Evolutionary conservation across 2,888 invertebrate species (phyloP).

Genomic region (Bembecia ichneumoniformis): DNA sequence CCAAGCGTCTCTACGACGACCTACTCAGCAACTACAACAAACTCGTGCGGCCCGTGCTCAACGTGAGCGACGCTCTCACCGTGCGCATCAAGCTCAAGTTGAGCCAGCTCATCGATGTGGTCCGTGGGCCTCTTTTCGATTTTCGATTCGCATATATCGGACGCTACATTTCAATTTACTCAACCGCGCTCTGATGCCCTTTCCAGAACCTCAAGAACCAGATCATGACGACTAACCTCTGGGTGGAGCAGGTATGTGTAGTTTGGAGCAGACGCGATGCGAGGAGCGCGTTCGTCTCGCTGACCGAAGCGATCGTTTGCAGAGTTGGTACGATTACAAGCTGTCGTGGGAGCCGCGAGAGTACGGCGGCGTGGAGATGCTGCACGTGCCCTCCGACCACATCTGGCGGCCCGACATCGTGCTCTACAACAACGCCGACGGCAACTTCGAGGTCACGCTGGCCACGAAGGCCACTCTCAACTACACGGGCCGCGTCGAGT

Average conservation of each 20-base stretch:
- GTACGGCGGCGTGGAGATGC: slow-evolving; percentile 94
- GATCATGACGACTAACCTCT: slow-evolving; percentile 94
- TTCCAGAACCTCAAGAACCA: slow-evolving; percentile 93
- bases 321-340: slow-evolving; percentile 97
- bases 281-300: neutral
- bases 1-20: slow-evolving; percentile 95
- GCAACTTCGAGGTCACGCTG: slow-evolving; percentile 92
- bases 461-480: slow-evolving; percentile 92
- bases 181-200: neutral
- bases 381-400: slow-evolving; percentile 96
- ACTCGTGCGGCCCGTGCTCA: slow-evolving; percentile 95
- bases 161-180: neutral
- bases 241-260: slow-evolving; percentile 79
- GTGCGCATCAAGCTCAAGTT: slow-evolving; percentile 97
- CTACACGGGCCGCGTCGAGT: slow-evolving; percentile 90
- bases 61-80: slow-evolving; percentile 93
- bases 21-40: slow-evolving; percentile 96
- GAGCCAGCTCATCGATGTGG: slow-evolving; percentile 97
- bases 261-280: neutral
- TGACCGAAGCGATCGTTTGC: slow-evolving; percentile 15
- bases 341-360: slow-evolving; percentile 95
- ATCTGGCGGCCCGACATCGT: slow-evolving; percentile 98
- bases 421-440: slow-evolving; percentile 93
- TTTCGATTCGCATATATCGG: too few relatives aligned
- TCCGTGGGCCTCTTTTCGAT: slow-evolving; percentile 70